A percentile compares a stretch with the other conserved stretches of the same genome.
Evolutionary conservation across 1,140 invertebrate species (phyloP).

Genomic region (Calliopsis andreniformis): DNA sequence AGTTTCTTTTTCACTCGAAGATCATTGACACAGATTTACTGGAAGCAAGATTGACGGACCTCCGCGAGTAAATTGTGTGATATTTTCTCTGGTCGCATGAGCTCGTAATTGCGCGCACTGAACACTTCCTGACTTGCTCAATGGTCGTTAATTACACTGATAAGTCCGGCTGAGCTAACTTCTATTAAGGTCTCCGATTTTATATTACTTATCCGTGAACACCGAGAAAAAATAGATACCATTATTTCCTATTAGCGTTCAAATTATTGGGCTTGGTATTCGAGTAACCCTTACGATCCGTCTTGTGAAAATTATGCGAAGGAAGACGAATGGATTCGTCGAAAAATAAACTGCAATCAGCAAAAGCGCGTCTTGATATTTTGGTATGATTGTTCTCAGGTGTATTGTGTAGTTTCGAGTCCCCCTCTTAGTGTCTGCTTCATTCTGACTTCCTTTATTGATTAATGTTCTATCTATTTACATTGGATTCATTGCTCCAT

Average conservation of each 20-base stretch:
- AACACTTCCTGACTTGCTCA: background rate
- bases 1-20: conserved; percentile 6
- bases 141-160: background rate
- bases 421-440: conserved; percentile 19
- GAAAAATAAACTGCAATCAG: conserved; percentile 29
- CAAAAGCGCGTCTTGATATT: conserved; percentile 24
- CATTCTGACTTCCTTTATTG: conserved; percentile 49
- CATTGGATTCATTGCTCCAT: conserved; percentile 60
- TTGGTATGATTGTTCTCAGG: conserved; percentile 29
- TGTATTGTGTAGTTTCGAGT: conserved; percentile 8
- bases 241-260: background rate
- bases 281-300: conserved; percentile 31
- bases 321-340: conserved; percentile 59
- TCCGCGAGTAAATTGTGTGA: conserved; percentile 2
- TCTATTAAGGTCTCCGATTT: background rate
- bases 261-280: background rate
- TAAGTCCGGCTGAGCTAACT: background rate
- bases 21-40: conserved; percentile 24
- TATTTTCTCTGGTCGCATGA: background rate
- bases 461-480: conserved; percentile 72
- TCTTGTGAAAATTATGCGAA: conserved; percentile 30
- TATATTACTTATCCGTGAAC: background rate
- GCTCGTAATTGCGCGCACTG: background rate
- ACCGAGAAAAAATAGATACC: background rate
- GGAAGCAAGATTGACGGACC: conserved; percentile 44